These are phyloP conservation scores for Sussaba pulchella DNA, from an alignment of 2,888 invertebrate species.

Conservation along the genomic window DNA sequence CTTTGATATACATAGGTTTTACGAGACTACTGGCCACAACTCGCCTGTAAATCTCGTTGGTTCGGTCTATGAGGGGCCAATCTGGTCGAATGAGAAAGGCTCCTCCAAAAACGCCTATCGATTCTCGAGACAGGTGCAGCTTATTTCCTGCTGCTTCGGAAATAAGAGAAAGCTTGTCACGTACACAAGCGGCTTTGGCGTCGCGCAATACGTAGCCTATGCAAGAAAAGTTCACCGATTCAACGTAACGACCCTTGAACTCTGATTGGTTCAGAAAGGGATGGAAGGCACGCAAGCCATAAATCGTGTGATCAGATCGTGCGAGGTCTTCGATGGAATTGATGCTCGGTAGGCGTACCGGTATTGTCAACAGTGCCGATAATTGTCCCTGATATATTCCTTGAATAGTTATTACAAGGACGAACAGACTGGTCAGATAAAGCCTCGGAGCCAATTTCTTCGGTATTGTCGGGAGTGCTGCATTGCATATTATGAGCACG, in stretches of 20 bases:
- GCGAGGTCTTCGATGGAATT: slow-evolving; percentile 8
- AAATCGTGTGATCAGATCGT: slow-evolving; percentile 4
- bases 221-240: neutral
- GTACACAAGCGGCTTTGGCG: slow-evolving; percentile 5
- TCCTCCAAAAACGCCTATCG: too few relatives aligned
- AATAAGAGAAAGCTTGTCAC: neutral
- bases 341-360: too few relatives aligned
- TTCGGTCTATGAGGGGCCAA: neutral
- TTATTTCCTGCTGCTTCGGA: neutral
- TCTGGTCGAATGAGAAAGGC: neutral
- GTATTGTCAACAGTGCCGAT: slow-evolving; percentile 10
- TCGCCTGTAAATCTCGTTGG: neutral
- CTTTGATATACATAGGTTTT: neutral
- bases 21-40: neutral
- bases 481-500: slow-evolving; percentile 25
- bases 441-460: too few relatives aligned
- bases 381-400: slow-evolving; percentile 36
- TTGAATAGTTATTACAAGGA: slow-evolving; percentile 16
- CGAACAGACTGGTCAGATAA: slow-evolving; percentile 13
- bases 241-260: neutral
- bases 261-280: neutral
- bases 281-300: neutral
- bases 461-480: slow-evolving; percentile 6
- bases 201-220: neutral
- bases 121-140: neutral